Percentiles rank a stretch among this genome's conserved stretches.
Conservation (phyloP, 2,888 invertebrate species). For the Caenorhabditis angaria region DNA sequence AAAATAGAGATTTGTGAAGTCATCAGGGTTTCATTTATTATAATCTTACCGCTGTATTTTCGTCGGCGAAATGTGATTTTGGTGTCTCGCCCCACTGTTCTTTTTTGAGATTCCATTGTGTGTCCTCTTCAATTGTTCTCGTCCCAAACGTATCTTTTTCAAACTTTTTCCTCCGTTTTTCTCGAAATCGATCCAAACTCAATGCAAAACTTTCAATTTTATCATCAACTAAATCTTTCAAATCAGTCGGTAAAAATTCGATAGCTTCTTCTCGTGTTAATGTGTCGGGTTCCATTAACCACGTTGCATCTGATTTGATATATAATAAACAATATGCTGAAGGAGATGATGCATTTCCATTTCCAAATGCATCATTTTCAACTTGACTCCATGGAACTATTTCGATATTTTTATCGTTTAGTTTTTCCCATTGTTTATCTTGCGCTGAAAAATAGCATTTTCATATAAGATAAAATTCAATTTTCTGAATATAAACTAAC, state of each 20-base stretch:
- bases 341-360: not conserved
- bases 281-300: constrained; percentile 10
- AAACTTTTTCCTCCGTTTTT: not conserved
- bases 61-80: not conserved
- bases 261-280: constrained; percentile 7
- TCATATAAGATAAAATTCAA: too few relatives aligned
- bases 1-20: too few relatives aligned
- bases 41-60: not conserved
- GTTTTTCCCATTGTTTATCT: constrained; percentile 24
- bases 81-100: not conserved
- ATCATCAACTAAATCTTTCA: not conserved
- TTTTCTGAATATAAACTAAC: constrained; percentile 8
- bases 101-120: not conserved
- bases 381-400: constrained; percentile 9
- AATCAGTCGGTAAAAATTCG: constrained; percentile 12
- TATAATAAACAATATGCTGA: constrained; percentile 30
- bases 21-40: too few relatives aligned
- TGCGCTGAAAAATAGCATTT: too few relatives aligned
- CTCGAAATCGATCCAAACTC: not conserved
- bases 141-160: not conserved
- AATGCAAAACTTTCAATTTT: not conserved
- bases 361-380: constrained; percentile 24
- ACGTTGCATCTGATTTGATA: constrained; percentile 8
- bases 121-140: not conserved
- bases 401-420: constrained; percentile 16